phyloP scores from a whole-genome alignment of 2,797 vertebrate genomes.

The Psittacula echo region DNA sequence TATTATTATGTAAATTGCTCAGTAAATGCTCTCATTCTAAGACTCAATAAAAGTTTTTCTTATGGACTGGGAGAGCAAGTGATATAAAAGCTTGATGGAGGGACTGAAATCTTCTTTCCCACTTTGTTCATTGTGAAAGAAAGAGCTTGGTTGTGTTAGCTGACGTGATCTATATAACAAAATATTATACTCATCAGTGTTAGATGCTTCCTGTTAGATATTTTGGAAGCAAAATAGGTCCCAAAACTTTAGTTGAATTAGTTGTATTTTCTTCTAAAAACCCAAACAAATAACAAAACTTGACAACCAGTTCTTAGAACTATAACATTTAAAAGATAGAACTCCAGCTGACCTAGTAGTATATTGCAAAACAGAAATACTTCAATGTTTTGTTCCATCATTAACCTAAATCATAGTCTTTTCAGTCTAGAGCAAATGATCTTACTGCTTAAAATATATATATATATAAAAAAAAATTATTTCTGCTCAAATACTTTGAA shows the following conservation, averaged over 20 bases:
- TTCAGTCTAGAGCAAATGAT: neutral
- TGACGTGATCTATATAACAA: neutral
- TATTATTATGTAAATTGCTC: conserved; percentile 79
- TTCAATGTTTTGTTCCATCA: neutral
- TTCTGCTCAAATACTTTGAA: neutral
- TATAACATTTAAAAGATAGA: neutral
- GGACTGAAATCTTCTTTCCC: neutral
- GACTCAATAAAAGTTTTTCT: conserved; percentile 62
- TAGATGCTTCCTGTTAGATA: neutral
- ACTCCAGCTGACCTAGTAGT: neutral
- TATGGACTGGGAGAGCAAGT: conserved; percentile 36
- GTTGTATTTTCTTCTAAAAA: neutral
- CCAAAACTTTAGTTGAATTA: neutral
- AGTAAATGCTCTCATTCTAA: conserved; percentile 81
- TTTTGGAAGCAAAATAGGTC: neutral
- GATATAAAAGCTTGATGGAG: conserved; percentile 25
- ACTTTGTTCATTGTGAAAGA: neutral
- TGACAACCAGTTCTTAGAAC: neutral
- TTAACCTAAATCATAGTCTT: neutral
- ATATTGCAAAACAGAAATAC: neutral
- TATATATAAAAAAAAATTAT: too few relatives aligned
- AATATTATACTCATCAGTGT: neutral
- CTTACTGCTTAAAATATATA: neutral
- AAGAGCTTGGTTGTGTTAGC: neutral
- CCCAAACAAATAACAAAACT: neutral